These are phyloP conservation scores for Molanna angustata DNA, from an alignment of 2,888 invertebrate species.

Conservation along the genomic window DNA sequence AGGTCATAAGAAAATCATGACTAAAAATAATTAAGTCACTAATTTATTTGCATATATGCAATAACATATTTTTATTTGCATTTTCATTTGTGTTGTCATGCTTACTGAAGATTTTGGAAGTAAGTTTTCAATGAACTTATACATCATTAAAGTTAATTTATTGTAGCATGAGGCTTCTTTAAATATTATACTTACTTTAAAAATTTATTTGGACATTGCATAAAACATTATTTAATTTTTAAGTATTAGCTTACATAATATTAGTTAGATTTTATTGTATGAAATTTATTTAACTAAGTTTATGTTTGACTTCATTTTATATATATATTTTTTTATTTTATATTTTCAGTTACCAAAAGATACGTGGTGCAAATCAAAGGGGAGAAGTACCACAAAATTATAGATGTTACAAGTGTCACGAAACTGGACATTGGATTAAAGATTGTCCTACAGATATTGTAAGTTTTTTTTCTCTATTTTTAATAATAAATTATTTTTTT, in stretches of 20 bases:
- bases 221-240: no score
- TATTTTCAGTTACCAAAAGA: constrained; percentile 74
- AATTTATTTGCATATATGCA: no score
- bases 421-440: constrained; percentile 96
- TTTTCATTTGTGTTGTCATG: constrained; percentile 13
- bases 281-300: no score
- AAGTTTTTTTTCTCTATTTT: constrained; percentile 8
- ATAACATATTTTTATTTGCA: constrained; percentile 4
- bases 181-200: no score
- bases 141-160: neutral
- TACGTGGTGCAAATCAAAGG: constrained; percentile 82
- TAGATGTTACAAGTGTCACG: constrained; percentile 91
- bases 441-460: constrained; percentile 72
- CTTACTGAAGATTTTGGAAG: constrained; percentile 24
- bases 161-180: no score
- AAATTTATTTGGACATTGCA: no score
- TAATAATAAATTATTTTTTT: no score
- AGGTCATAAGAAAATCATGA: no score
- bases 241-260: no score
- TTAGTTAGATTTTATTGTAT: neutral
- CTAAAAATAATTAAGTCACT: no score
- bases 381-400: constrained; percentile 91
- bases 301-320: neutral
- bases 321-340: neutral
- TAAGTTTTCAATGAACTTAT: constrained; percentile 12